Percentiles rank a stretch among this genome's conserved stretches.
phyloP scores from a whole-genome alignment of 2,797 vertebrate genomes.

The Manis pentadactyla region DNA sequence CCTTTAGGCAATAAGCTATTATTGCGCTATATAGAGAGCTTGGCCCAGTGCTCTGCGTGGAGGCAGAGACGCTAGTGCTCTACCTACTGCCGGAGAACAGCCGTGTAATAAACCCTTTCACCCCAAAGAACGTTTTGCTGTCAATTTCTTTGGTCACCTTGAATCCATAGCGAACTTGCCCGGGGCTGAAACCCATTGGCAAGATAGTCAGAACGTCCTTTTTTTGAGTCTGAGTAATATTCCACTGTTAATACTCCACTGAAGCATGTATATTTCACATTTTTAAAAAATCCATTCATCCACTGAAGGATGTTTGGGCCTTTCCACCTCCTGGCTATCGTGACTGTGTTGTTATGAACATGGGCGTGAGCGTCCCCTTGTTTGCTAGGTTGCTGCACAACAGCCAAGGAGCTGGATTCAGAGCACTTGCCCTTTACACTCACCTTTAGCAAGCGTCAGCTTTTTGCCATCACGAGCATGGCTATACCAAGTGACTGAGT shows the following conservation, averaged over 20 bases:
- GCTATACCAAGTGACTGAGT: background rate
- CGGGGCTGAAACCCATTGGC: no score
- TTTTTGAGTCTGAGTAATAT: background rate
- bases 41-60: no score
- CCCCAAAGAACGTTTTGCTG: no score
- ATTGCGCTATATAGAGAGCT: no score
- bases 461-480: background rate
- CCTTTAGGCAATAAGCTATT: no score
- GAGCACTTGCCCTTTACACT: fast-evolving
- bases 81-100: no score
- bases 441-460: fast-evolving
- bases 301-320: fast-evolving
- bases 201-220: background rate
- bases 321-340: background rate
- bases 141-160: no score
- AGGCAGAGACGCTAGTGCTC: no score
- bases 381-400: fast-evolving
- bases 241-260: no score
- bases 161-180: no score
- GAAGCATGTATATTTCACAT: fast-evolving
- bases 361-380: fast-evolving
- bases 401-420: fast-evolving
- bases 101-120: no score
- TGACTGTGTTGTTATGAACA: fast-evolving
- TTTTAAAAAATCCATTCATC: background rate